Evolutionary conservation across 2,888 invertebrate genomes (phyloP).

Genomic region (Baccha elongata): DNA sequence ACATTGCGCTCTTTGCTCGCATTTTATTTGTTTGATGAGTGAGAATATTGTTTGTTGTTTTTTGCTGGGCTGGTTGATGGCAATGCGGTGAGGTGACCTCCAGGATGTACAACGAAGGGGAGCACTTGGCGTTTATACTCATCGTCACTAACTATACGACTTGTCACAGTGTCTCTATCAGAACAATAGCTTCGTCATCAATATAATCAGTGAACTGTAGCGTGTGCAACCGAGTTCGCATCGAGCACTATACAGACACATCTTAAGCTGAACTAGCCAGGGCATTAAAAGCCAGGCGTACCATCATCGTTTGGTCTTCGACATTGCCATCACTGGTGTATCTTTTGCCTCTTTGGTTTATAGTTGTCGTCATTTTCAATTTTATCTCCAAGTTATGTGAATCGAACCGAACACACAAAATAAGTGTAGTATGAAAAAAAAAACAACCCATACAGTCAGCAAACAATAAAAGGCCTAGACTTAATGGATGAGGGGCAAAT

Average conservation of each 20-base stretch:
- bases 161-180: no score
- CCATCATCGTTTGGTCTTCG: conserved; percentile 62
- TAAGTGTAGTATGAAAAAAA: conserved; percentile 49
- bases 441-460: conserved; percentile 53
- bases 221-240: conserved; percentile 8
- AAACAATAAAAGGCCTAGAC: conserved; percentile 49
- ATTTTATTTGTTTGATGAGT: conserved; percentile 65
- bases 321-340: conserved; percentile 45
- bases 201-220: conserved; percentile 22
- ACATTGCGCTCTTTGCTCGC: conserved; percentile 44
- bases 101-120: conserved; percentile 9
- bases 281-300: conserved; percentile 36
- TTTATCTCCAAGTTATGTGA: conserved; percentile 69
- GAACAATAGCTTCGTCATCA: not conserved
- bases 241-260: conserved; percentile 37
- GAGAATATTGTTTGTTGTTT: conserved; percentile 41
- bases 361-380: conserved; percentile 69
- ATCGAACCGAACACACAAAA: conserved; percentile 18
- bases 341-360: conserved; percentile 40
- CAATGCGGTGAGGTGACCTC: conserved; percentile 3
- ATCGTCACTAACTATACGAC: not conserved
- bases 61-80: not conserved
- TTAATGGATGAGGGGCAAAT: conserved; percentile 2
- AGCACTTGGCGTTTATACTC: conserved; percentile 24
- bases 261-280: conserved; percentile 38